phyloP scores from a whole-genome alignment of 2,113 vertebrate species.

The Dicrurus megarhynchus region DNA sequence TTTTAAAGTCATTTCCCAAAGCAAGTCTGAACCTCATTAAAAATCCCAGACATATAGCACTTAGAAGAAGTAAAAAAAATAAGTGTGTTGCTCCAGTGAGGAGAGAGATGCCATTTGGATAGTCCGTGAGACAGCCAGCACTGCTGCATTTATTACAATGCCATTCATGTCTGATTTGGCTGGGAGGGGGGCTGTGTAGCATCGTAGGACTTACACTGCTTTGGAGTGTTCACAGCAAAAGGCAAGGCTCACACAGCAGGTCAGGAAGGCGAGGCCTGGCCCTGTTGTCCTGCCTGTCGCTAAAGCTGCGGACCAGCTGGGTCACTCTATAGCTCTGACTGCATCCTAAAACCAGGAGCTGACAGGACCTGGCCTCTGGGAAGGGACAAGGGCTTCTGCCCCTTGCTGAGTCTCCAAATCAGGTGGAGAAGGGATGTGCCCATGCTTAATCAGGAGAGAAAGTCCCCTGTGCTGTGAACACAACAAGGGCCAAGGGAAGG shows the following conservation, averaged over 20 bases:
- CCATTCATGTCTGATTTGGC: neutral
- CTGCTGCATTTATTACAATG: neutral
- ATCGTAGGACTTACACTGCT: rapidly evolving
- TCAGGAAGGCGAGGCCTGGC: neutral
- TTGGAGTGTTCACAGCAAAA: neutral
- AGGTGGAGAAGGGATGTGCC: neutral
- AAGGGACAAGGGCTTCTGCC: neutral
- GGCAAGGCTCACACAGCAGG: neutral
- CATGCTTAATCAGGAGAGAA: neutral
- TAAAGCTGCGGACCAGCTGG: rapidly evolving
- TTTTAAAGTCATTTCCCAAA: neutral
- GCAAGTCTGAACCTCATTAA: neutral
- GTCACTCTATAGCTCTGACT: neutral
- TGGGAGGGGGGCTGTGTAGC: neutral
- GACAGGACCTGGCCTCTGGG: neutral
- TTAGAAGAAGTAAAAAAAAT: neutral
- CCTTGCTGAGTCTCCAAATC: neutral
- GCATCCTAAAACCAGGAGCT: neutral
- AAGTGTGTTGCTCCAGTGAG: neutral
- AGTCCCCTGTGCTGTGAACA: neutral
- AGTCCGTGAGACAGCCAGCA: neutral
- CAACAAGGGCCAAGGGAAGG: neutral
- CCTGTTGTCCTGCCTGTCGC: neutral
- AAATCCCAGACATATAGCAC: neutral
- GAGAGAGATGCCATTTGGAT: neutral